These are phyloP conservation scores for Hystrix brachyura DNA, from an alignment of 2,113 vertebrate species.

Conservation along the genomic window DNA sequence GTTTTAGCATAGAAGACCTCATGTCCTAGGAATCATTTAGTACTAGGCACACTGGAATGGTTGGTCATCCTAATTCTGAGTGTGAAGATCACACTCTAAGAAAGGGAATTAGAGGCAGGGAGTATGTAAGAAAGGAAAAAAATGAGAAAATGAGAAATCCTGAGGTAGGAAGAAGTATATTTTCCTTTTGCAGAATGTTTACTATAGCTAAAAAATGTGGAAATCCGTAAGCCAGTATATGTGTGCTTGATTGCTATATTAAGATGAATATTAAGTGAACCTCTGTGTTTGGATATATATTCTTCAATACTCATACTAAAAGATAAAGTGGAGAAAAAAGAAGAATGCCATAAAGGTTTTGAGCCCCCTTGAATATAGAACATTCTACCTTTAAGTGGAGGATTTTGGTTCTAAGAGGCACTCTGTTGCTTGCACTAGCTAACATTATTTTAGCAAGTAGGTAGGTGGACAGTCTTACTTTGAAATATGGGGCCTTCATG, in stretches of 20 bases:
- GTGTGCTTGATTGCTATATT: neutral
- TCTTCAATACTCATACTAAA: neutral
- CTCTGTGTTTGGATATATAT: neutral
- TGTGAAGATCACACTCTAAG: neutral
- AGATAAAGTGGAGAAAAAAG: neutral
- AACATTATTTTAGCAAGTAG: constrained; percentile 35
- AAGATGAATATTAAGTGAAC: neutral
- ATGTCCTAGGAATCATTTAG: neutral
- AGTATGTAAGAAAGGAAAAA: neutral
- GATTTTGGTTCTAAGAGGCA: neutral
- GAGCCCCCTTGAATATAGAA: neutral
- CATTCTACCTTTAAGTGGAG: neutral
- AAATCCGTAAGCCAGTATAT: neutral
- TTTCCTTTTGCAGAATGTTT: constrained; percentile 23
- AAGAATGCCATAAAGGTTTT: neutral
- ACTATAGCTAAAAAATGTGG: neutral
- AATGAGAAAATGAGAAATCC: neutral
- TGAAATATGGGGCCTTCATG: neutral
- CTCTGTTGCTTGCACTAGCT: neutral
- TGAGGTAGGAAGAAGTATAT: neutral
- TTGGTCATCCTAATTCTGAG: neutral
- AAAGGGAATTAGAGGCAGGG: neutral
- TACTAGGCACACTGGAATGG: neutral
- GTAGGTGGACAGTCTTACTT: constrained; percentile 15
- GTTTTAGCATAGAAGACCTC: constrained; percentile 17